phyloP scores from a whole-genome alignment of 2,797 vertebrate genomes.

The Lacerta agilis region DNA sequence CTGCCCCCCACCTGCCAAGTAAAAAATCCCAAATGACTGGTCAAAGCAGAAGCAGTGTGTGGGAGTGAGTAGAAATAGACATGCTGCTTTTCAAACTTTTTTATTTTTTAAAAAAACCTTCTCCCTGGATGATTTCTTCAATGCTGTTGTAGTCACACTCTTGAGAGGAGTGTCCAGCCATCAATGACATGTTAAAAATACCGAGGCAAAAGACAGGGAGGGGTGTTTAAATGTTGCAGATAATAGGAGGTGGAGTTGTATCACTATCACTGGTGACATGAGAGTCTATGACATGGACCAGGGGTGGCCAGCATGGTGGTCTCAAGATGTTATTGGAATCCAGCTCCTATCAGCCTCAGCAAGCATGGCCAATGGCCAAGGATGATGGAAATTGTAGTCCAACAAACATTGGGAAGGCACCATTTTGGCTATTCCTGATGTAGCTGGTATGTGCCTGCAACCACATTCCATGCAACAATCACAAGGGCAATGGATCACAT shows the following conservation, averaged over 20 bases:
- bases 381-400: too few relatives aligned
- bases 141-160: background rate
- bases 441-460: background rate
- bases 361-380: too few relatives aligned
- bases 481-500: background rate
- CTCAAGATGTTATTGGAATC: too few relatives aligned
- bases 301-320: too few relatives aligned
- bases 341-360: too few relatives aligned
- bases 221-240: background rate
- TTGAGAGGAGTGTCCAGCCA: background rate
- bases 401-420: too few relatives aligned
- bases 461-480: background rate
- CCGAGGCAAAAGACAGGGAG: background rate
- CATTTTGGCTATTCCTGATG: background rate
- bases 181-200: background rate
- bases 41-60: background rate
- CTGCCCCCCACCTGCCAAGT: background rate
- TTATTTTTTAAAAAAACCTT: background rate
- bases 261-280: background rate
- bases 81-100: background rate
- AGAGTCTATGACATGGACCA: too few relatives aligned
- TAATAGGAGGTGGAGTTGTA: background rate
- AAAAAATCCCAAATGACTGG: background rate
- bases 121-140: background rate
- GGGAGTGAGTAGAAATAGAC: background rate